Conservation (phyloP, 2,888 invertebrate genomes). For the Scaptomyza caliginosa region DNA sequence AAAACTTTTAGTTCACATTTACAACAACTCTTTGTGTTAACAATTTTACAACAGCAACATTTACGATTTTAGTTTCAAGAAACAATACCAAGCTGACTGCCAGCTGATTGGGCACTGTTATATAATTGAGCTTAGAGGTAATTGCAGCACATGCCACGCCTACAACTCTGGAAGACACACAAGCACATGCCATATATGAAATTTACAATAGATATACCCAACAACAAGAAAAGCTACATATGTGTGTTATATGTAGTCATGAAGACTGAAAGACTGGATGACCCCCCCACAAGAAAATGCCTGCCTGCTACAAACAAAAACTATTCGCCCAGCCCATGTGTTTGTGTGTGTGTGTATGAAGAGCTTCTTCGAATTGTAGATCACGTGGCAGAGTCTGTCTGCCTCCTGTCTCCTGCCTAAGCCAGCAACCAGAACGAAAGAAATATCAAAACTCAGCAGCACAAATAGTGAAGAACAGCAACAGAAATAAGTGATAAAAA, state of each 20-base stretch:
- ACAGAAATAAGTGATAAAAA: conserved; percentile 82
- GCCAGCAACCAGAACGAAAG: conserved; percentile 1
- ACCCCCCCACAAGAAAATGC: conserved; percentile 41
- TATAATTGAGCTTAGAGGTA: too few relatives aligned
- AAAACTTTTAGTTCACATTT: conserved; percentile 59
- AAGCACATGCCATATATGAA: conserved; percentile 53
- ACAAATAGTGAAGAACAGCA: conserved; percentile 32
- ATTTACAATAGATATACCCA: conserved; percentile 60
- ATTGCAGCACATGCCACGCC: conserved; percentile 16
- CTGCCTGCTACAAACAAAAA: conserved; percentile 51
- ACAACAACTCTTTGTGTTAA: conserved; percentile 49
- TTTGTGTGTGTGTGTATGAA: conserved; percentile 2
- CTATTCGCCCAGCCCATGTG: conserved; percentile 46
- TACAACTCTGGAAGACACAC: conserved; percentile 1
- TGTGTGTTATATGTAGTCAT: conserved; percentile 1
- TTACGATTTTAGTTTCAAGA: conserved; percentile 60
- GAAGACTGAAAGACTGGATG: conserved; percentile 37
- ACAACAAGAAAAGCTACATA: conserved; percentile 23
- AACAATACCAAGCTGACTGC: conserved; percentile 33
- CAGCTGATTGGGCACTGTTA: conserved; percentile 9
- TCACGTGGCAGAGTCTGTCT: conserved; percentile 14
- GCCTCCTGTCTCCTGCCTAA: conserved; percentile 8
- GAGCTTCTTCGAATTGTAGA: conserved; percentile 7
- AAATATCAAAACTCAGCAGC: conserved; percentile 29
- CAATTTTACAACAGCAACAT: conserved; percentile 70